A percentile compares a stretch with the other conserved stretches of the same genome.
These are phyloP conservation scores for Malurus splendens DNA, from an alignment of 2,797 vertebrate genomes.

Conservation along the genomic window DNA sequence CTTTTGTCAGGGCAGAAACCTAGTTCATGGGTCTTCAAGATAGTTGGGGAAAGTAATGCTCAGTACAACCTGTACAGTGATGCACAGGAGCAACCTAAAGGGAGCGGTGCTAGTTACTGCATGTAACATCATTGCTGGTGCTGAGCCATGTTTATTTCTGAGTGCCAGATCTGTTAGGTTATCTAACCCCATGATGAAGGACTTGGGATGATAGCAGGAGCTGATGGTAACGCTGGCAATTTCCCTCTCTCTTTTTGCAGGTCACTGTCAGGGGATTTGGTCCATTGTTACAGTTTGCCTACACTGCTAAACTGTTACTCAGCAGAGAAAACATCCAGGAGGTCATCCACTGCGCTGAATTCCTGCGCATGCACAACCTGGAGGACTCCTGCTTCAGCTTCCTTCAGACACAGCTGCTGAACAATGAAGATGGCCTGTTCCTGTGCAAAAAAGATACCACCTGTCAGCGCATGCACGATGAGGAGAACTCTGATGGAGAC, in stretches of 20 bases:
- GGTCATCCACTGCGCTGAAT: slow-evolving; percentile 96
- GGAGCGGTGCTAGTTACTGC: slow-evolving; percentile 17
- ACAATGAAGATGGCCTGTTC: slow-evolving; percentile 86
- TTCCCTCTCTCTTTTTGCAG: slow-evolving; percentile 81
- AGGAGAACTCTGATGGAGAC: slow-evolving; percentile 78
- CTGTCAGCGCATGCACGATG: slow-evolving; percentile 73
- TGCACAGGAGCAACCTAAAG: neutral
- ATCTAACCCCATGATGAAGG: slow-evolving; percentile 64
- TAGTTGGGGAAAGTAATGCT: neutral
- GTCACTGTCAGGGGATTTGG: slow-evolving; percentile 98
- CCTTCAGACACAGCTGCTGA: slow-evolving; percentile 93
- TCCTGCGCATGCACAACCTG: slow-evolving; percentile 98
- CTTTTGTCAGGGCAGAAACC: slow-evolving; percentile 13
- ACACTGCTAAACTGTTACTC: slow-evolving; percentile 98
- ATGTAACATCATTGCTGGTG: slow-evolving; percentile 60
- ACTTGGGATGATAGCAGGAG: slow-evolving; percentile 70
- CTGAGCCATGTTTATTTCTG: slow-evolving; percentile 73
- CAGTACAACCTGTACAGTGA: neutral
- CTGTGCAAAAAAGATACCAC: slow-evolving; percentile 84
- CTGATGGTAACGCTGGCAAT: slow-evolving; percentile 82
- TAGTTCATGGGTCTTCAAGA: neutral
- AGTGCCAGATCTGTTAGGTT: slow-evolving; percentile 72
- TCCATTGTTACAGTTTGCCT: slow-evolving; percentile 98
- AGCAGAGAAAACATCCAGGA: slow-evolving; percentile 99
- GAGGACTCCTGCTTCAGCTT: slow-evolving; percentile 99